Base-by-base conservation (phyloP, 1,140 invertebrate species). In the Drosophila nigrodunni region DNA sequence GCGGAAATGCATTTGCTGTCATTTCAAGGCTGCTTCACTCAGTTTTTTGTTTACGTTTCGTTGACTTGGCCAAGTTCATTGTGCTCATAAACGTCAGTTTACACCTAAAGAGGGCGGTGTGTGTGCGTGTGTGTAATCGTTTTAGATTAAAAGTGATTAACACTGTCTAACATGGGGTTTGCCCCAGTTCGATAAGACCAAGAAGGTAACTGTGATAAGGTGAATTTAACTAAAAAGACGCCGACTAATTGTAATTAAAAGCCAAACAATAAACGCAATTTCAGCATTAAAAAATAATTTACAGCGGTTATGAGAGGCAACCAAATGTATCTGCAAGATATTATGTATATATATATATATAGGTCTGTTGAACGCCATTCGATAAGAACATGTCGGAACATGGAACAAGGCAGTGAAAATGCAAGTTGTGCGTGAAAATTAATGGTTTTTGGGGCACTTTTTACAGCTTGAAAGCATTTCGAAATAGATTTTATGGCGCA, bases 61-160 rank as follows among this genome's bases (percentile, higher is more conserved):
- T 30, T 9, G 34, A 30, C 50, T 50, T 37, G 15, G 37, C 18
- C 49, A 71, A 69, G 78, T 79, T 79, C 78, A 79, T 47, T 80
- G 78, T 34, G 72, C 72, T 34, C 72, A 71, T 79, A 80, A 80
- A 80, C 68, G 55, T 72, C 71, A 64, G 30, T 58, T 61, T 66
- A 55, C 55, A 41, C 59, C 46, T 50, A 37, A 13, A 74, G 59
- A 18, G 21, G 49, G n/a, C 57, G 60, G 46, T 30, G 25, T 30
- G 46, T 7, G 1, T 50, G 46, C 15, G 9, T 46, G 55, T 61
- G 34, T 15, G 57, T 74, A 62, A 52, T 52, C 47, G 11, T 7
- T 77, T 34, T 46, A 55, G 49, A 55, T 65, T 43, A 54, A 35
- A 44, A n/a, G 50, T 30, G 62, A 65, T 65, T 65, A 65, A 13